Conservation (phyloP, 2,113 vertebrate genomes). For the Colaptes auratus region DNA sequence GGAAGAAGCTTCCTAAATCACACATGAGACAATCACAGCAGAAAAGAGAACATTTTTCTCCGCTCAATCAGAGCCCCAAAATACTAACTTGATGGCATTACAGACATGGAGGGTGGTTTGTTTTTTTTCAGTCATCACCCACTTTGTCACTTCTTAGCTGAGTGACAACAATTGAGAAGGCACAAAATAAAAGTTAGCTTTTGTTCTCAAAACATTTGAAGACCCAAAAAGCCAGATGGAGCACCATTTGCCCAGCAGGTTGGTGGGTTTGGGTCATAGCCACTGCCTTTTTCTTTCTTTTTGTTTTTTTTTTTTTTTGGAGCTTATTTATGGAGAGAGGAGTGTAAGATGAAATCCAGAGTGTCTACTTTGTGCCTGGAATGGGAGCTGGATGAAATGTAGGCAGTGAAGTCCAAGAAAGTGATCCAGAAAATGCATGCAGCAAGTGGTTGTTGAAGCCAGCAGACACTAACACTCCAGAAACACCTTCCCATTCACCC, state of each 20-base stretch:
- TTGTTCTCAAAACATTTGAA: slow-evolving; percentile 5
- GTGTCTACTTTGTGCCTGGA: background rate
- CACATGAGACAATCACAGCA: background rate
- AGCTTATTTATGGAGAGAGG: background rate
- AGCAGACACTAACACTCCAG: background rate
- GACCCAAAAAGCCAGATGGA: background rate
- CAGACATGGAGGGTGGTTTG: background rate
- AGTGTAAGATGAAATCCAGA: background rate
- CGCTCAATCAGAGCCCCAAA: background rate
- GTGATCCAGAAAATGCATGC: background rate
- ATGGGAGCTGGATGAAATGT: background rate
- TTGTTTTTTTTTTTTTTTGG: background rate
- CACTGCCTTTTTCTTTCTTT: background rate
- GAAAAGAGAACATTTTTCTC: background rate
- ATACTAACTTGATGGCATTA: background rate
- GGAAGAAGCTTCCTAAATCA: background rate
- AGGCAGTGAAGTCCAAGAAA: background rate
- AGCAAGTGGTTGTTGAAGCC: background rate
- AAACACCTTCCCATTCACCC: background rate
- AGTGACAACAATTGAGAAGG: background rate
- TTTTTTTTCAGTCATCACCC: background rate
- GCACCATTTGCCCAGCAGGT: background rate
- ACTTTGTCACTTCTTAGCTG: background rate
- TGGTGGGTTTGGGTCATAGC: slow-evolving; percentile 14
- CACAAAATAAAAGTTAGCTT: background rate